phyloP scores from a whole-genome alignment of 2,797 vertebrate genomes.

The Galaxias olidus region DNA sequence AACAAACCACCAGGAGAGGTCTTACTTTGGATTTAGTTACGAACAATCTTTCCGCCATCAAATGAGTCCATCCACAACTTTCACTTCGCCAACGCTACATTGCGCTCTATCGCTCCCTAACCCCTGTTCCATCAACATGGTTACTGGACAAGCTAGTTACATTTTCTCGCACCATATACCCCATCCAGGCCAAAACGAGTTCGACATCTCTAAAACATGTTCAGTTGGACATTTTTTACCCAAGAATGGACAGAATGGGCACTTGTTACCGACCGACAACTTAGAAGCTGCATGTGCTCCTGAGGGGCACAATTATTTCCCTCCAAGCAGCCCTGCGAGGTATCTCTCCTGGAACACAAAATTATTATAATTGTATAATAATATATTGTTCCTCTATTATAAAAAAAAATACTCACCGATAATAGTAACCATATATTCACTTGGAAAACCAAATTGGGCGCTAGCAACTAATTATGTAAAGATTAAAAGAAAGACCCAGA shows the following conservation, averaged over 20 bases:
- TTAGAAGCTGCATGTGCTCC: slow-evolving; percentile 41
- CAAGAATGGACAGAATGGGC: slow-evolving; percentile 42
- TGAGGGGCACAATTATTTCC: slow-evolving; percentile 65
- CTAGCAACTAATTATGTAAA: no score
- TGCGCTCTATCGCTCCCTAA: slow-evolving; percentile 63
- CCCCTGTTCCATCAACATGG: slow-evolving; percentile 69
- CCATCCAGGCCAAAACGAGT: slow-evolving; percentile 56
- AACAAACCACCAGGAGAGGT: slow-evolving; percentile 59
- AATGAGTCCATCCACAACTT: slow-evolving; percentile 61
- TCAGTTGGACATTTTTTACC: slow-evolving; percentile 51
- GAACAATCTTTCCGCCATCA: slow-evolving; percentile 64
- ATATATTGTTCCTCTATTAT: no score
- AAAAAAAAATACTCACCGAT: no score
- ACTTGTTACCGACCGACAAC: slow-evolving; percentile 43
- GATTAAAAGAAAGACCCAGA: no score
- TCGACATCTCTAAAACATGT: slow-evolving; percentile 41
- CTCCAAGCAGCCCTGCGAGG: slow-evolving; percentile 46
- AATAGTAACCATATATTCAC: no score
- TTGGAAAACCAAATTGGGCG: background rate
- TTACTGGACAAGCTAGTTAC: slow-evolving; percentile 74
- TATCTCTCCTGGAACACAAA: slow-evolving; percentile 36
- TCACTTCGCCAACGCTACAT: slow-evolving; percentile 62
- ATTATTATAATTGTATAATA: slow-evolving; percentile 2
- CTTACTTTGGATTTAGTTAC: slow-evolving; percentile 66
- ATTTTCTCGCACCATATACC: slow-evolving; percentile 73